A percentile compares a stretch with the other conserved stretches of the same genome.
phyloP scores from a whole-genome alignment of 1,140 invertebrate species.

The Calosoma granatense region DNA sequence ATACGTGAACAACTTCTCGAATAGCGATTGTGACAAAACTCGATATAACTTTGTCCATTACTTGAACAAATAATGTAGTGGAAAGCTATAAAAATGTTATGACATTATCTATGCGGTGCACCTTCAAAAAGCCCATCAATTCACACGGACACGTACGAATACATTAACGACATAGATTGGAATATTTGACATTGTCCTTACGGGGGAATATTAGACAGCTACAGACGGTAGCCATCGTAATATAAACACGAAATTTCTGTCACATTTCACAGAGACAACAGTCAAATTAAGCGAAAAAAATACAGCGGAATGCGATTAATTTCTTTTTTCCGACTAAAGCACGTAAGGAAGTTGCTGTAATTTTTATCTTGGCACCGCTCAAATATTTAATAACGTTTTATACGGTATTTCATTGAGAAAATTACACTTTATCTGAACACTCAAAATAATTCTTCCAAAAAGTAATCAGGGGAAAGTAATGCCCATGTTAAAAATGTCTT shows the following conservation, averaged over 20 bases:
- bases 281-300: background rate
- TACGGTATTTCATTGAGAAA: background rate
- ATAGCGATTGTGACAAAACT: slow-evolving; percentile 6
- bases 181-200: background rate
- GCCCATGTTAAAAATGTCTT: background rate
- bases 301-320: too few relatives aligned
- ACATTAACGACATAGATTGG: background rate
- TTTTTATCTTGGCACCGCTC: too few relatives aligned
- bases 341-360: too few relatives aligned
- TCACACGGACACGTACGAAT: background rate
- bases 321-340: too few relatives aligned
- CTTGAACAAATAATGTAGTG: slow-evolving; percentile 8
- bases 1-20: background rate
- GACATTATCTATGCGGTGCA: slow-evolving; percentile 7
- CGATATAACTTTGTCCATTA: slow-evolving; percentile 9
- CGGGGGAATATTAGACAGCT: too few relatives aligned
- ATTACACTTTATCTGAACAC: background rate
- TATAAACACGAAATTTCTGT: background rate
- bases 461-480: background rate
- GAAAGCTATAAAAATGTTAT: slow-evolving; percentile 8
- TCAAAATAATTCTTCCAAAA: background rate
- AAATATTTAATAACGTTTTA: background rate
- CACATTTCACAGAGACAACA: background rate
- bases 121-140: background rate
- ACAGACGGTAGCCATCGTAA: background rate